phyloP scores from a whole-genome alignment of 2,113 vertebrate genomes.

The Lophotis ruficrista region DNA sequence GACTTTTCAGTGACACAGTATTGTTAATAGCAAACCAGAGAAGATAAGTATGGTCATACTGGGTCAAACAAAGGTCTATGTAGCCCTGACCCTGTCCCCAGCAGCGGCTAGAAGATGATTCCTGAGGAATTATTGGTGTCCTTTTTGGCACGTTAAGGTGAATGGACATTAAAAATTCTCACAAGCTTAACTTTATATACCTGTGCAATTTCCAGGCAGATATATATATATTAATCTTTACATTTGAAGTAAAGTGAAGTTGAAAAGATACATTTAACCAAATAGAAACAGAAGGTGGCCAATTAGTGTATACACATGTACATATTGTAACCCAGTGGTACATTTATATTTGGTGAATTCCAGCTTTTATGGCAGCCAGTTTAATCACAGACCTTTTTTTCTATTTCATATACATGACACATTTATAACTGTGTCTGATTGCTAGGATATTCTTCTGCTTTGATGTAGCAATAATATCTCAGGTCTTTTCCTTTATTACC shows the following conservation, averaged over 20 bases:
- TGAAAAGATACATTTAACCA: not conserved
- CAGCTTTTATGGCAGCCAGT: not conserved
- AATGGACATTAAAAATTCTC: not conserved
- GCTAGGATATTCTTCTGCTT: not conserved
- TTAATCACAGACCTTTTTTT: not conserved
- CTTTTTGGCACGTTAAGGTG: not conserved
- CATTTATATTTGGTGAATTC: not conserved
- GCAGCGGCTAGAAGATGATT: not conserved
- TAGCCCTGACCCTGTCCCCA: not conserved
- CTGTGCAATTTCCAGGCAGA: not conserved
- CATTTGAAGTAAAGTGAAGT: not conserved
- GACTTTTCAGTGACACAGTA: not conserved
- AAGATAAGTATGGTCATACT: not conserved
- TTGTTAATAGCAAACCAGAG: not conserved
- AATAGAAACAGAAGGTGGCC: not conserved
- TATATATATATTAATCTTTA: not conserved
- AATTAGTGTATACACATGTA: not conserved
- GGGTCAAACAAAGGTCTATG: not conserved
- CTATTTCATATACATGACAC: not conserved
- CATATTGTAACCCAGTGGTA: not conserved
- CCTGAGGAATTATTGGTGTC: not conserved
- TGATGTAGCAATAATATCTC: not conserved
- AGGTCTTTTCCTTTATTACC: not conserved
- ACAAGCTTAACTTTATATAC: not conserved
- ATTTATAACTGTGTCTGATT: not conserved